Evolutionary conservation across 2,888 invertebrate genomes (phyloP).

Genomic region (Ormyrus nitidulus): DNA sequence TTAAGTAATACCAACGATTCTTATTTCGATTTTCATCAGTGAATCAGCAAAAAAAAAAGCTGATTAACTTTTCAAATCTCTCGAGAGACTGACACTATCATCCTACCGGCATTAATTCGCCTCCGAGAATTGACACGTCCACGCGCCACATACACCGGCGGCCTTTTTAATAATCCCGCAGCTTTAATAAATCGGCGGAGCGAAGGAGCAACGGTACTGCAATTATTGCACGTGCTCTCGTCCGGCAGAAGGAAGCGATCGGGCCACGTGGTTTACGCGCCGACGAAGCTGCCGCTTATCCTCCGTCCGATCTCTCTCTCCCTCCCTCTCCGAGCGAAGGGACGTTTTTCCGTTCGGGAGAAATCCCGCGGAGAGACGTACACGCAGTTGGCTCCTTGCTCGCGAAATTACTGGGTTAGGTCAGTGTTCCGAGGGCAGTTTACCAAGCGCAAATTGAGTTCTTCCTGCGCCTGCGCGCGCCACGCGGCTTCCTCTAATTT

Average conservation of each 20-base stretch:
- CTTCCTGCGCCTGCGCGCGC: not conserved
- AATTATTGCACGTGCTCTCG: constrained; percentile 51
- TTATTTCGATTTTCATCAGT: too few species aligned
- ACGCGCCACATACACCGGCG: not conserved
- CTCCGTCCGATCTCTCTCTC: not conserved
- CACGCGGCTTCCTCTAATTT: not conserved
- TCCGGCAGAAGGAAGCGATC: not conserved
- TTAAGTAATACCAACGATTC: too few species aligned
- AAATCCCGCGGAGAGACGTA: not conserved
- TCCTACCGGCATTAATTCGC: too few species aligned
- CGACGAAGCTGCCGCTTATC: constrained; percentile 4
- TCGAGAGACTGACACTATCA: too few species aligned
- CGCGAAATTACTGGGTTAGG: constrained; percentile 57
- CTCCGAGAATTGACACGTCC: not conserved
- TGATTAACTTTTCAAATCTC: too few species aligned
- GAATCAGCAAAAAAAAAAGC: too few species aligned
- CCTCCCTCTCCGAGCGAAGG: constrained; percentile 32
- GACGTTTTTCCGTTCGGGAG: constrained; percentile 38
- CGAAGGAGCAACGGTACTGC: constrained; percentile 47
- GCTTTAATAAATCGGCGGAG: not conserved
- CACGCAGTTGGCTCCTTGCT: not conserved
- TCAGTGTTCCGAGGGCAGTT: constrained; percentile 59
- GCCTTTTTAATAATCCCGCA: not conserved
- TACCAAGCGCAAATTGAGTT: constrained; percentile 34
- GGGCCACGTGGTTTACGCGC: constrained; percentile 30